These are phyloP conservation scores for Notolepis coatsorum DNA, from an alignment of 2,797 vertebrate species.

Conservation along the genomic window DNA sequence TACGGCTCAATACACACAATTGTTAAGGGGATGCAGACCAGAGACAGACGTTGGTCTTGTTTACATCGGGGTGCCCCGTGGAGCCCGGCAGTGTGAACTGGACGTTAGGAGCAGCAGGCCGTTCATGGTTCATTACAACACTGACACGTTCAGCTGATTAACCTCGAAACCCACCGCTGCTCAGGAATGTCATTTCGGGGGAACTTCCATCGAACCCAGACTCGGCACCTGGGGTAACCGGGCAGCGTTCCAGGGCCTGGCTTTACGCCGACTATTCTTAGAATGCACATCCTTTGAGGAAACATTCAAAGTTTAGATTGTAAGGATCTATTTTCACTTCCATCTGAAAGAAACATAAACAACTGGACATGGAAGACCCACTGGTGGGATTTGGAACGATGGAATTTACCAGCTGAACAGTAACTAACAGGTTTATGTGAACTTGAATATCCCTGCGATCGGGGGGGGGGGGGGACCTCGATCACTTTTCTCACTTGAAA, in stretches of 20 bases:
- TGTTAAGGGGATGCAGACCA: no score
- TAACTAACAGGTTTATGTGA: not conserved
- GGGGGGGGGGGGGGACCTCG: no score
- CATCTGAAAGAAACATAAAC: not conserved
- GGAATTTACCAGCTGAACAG: not conserved
- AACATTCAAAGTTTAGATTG: constrained; percentile 44
- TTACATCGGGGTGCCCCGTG: no score
- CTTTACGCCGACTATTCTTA: constrained; percentile 74
- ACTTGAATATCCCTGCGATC: no score
- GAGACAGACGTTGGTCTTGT: no score
- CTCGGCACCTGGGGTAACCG: constrained; percentile 47
- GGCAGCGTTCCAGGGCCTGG: constrained; percentile 58
- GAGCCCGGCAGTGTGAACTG: constrained; percentile 5
- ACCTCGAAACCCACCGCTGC: constrained; percentile 41
- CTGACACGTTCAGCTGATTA: not conserved
- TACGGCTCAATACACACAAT: no score
- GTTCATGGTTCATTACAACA: constrained; percentile 10
- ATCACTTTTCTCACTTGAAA: no score
- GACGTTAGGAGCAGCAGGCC: not conserved
- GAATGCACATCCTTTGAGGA: constrained; percentile 57
- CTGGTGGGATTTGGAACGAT: no score
- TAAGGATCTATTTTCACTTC: constrained; percentile 20
- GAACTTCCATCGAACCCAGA: constrained; percentile 59
- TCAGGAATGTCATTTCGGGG: constrained; percentile 49
- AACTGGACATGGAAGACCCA: not conserved